Percentiles rank a stretch among this genome's conserved stretches.
phyloP scores from a whole-genome alignment of 37 sponge, comb jelly and placozoan species.

The Bolinopsis microptera region DNA sequence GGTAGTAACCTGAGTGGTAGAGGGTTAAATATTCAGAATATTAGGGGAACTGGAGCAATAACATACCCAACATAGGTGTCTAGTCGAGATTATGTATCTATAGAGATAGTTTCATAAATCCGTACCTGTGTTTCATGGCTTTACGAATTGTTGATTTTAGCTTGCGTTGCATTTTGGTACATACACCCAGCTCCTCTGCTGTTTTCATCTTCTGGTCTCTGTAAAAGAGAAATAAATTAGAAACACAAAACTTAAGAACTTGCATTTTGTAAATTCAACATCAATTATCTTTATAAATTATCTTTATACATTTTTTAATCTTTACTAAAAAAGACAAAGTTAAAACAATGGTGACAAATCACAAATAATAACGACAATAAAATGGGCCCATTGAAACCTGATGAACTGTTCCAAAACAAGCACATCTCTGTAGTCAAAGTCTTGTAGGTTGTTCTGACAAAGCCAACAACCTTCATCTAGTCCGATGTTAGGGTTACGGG shows the following conservation, averaged over 20 bases:
- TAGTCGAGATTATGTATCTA: no score
- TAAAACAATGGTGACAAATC: no score
- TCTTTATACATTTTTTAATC: neutral
- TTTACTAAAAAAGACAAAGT: no score
- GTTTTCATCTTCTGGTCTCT: constrained; percentile 20
- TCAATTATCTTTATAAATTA: neutral
- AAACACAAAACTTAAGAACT: no score
- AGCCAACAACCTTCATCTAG: constrained; percentile 47
- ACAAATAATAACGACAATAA: no score
- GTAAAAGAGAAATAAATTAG: neutral
- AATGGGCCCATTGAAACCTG: no score
- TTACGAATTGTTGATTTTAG: neutral
- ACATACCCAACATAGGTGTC: no score
- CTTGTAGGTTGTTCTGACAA: constrained; percentile 49
- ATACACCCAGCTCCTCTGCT: constrained; percentile 26
- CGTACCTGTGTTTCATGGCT: constrained; percentile 42
- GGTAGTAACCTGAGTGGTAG: constrained; percentile 20
- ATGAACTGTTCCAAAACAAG: constrained; percentile 46
- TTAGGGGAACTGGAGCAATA: no score
- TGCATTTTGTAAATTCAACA: no score
- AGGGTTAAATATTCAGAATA: neutral
- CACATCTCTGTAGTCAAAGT: constrained; percentile 64
- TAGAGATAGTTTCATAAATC: no score
- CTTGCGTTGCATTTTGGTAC: constrained; percentile 34
- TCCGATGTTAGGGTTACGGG: neutral